These are phyloP conservation scores for Lasioglossum baleicum DNA, from an alignment of 1,140 invertebrate species.

Conservation along the genomic window DNA sequence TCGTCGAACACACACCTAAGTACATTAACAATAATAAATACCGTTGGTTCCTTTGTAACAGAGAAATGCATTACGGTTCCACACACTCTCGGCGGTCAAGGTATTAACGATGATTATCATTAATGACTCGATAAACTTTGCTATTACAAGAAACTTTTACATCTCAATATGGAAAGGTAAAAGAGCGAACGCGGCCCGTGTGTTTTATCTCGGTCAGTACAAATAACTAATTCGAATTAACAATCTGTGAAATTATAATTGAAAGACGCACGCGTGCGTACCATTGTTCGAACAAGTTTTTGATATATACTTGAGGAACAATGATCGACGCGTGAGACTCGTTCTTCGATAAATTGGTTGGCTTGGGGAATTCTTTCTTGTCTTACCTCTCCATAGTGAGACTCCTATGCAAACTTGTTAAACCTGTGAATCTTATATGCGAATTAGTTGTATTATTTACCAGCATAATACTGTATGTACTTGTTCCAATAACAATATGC, in stretches of 20 bases:
- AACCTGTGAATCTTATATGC: constrained; percentile 55
- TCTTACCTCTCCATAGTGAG: constrained; percentile 64
- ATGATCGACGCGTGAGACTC: constrained; percentile 9
- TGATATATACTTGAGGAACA: neutral
- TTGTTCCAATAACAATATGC: constrained; percentile 69
- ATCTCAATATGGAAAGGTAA: constrained; percentile 64
- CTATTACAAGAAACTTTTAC: constrained; percentile 58
- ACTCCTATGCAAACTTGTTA: constrained; percentile 56
- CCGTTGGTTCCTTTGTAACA: constrained; percentile 45
- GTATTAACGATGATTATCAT: constrained; percentile 58
- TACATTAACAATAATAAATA: constrained; percentile 37
- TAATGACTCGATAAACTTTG: constrained; percentile 53
- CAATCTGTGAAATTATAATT: constrained; percentile 27
- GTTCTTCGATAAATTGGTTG: constrained; percentile 46
- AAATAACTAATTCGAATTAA: constrained; percentile 43
- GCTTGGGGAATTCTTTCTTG: constrained; percentile 32
- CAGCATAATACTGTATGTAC: constrained; percentile 67
- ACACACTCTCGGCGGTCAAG: constrained; percentile 27
- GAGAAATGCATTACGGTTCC: constrained; percentile 31
- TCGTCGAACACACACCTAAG: constrained; percentile 15
- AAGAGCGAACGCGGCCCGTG: constrained; percentile 37
- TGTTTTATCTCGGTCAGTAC: constrained; percentile 47
- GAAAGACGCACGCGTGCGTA: constrained; percentile 27
- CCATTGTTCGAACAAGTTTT: constrained; percentile 4
- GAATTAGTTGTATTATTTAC: constrained; percentile 66